phyloP scores from a whole-genome alignment of 2,888 invertebrate species.

The Scaptomyza cyrtandrae region DNA sequence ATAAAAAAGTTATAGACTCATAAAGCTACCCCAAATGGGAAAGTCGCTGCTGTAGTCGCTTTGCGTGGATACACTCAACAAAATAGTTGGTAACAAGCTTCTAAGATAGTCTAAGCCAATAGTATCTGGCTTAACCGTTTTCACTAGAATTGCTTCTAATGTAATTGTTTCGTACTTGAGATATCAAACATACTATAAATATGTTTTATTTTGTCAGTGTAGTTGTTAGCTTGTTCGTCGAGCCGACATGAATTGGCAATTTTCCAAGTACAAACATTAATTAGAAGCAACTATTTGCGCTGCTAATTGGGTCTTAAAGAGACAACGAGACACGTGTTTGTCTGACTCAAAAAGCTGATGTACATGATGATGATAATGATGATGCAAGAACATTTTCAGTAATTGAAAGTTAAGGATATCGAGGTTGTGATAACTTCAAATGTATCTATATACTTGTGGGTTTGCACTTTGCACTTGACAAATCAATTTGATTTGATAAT shows the following conservation, averaged over 20 bases:
- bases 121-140: too few species aligned
- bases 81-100: too few species aligned
- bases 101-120: too few species aligned
- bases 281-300: conserved; percentile 54
- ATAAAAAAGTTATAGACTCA: conserved; percentile 29
- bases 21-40: not conserved
- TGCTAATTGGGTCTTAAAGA: conserved; percentile 37
- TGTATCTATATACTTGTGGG: conserved; percentile 14
- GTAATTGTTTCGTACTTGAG: too few species aligned
- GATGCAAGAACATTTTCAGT: conserved; percentile 11
- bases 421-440: conserved; percentile 1
- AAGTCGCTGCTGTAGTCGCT: not conserved
- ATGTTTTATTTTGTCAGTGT: not conserved
- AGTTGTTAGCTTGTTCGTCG: not conserved
- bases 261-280: conserved; percentile 61
- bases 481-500: not conserved
- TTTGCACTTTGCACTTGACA: conserved; percentile 40
- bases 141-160: too few species aligned
- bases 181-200: too few species aligned
- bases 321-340: conserved; percentile 19
- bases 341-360: not conserved
- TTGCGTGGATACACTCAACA: too few species aligned
- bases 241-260: conserved; percentile 50
- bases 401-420: conserved; percentile 33
- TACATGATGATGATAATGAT: not conserved